These are phyloP conservation scores for Rhingia rostrata DNA, from an alignment of 2,888 invertebrate genomes.

Conservation along the genomic window DNA sequence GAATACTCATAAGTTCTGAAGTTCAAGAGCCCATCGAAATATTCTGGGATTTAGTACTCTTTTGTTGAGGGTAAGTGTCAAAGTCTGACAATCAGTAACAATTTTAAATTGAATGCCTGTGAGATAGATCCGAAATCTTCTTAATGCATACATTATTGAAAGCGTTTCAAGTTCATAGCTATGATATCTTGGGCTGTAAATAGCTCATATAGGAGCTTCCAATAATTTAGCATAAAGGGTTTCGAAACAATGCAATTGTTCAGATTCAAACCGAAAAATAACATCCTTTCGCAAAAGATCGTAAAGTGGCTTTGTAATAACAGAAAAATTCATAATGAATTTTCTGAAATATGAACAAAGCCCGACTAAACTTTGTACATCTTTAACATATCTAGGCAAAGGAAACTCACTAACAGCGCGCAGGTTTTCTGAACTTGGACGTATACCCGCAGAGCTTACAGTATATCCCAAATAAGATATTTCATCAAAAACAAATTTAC, in stretches of 20 bases:
- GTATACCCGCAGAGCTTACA: constrained; percentile 26
- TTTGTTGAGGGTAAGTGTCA: constrained; percentile 73
- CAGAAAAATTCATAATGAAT: too few species aligned
- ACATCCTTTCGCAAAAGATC: too few species aligned
- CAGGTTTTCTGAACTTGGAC: constrained; percentile 13
- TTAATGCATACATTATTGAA: constrained; percentile 76
- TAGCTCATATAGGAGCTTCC: too few species aligned
- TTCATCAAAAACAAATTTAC: constrained; percentile 3
- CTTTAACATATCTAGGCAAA: constrained; percentile 28
- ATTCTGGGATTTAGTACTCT: constrained; percentile 75
- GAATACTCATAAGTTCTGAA: constrained; percentile 73
- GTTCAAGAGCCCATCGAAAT: constrained; percentile 69
- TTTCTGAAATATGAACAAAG: too few species aligned
- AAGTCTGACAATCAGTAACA: constrained; percentile 76
- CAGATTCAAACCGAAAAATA: too few species aligned
- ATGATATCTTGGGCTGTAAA: too few species aligned
- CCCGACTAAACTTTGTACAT: constrained; percentile 47
- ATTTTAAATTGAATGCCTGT: constrained; percentile 75
- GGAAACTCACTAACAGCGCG: constrained; percentile 34
- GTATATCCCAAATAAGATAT: constrained; percentile 49
- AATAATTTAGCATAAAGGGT: too few species aligned
- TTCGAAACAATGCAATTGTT: too few species aligned
- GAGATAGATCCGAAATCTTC: constrained; percentile 76
- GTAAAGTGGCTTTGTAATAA: too few species aligned
- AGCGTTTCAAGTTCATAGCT: constrained; percentile 78